Conservation (phyloP, 2,797 vertebrate species). For the Enteromius mattozi region DNA sequence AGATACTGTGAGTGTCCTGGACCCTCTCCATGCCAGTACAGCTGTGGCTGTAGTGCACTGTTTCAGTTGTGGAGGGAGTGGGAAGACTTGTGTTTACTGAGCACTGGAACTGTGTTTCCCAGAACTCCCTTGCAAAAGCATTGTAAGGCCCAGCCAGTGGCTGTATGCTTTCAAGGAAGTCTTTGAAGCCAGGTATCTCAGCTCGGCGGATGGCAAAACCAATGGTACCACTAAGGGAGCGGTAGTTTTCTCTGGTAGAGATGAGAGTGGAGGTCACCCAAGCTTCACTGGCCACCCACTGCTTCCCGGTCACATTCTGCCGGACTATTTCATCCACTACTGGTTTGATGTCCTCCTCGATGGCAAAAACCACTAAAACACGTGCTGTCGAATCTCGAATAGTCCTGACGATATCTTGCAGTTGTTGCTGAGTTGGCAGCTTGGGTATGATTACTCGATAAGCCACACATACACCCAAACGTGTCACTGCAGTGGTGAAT, state of each 20-base stretch:
- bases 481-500: conserved; percentile 60
- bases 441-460: conserved; percentile 66
- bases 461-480: conserved; percentile 63
- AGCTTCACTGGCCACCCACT: conserved; percentile 71
- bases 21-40: conserved; percentile 64
- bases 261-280: conserved; percentile 69
- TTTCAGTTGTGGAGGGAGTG: conserved; percentile 45
- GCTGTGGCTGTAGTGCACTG: conserved; percentile 16
- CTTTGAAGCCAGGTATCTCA: conserved; percentile 61
- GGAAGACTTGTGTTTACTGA: conserved; percentile 58
- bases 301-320: conserved; percentile 67
- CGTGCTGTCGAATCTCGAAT: conserved; percentile 63
- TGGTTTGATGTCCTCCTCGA: conserved; percentile 67
- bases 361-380: conserved; percentile 66
- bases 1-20: conserved; percentile 61
- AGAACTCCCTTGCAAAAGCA: conserved; percentile 63
- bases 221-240: conserved; percentile 64
- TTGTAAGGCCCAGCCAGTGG: conserved; percentile 64
- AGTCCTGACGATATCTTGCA: conserved; percentile 62
- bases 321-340: conserved; percentile 61
- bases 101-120: conserved; percentile 66
- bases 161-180: conserved; percentile 60
- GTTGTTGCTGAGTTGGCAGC: conserved; percentile 53
- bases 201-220: conserved; percentile 68
- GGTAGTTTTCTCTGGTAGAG: conserved; percentile 59